These are phyloP conservation scores for Sciurus carolinensis DNA, from an alignment of 2,797 vertebrate species.

Conservation along the genomic window DNA sequence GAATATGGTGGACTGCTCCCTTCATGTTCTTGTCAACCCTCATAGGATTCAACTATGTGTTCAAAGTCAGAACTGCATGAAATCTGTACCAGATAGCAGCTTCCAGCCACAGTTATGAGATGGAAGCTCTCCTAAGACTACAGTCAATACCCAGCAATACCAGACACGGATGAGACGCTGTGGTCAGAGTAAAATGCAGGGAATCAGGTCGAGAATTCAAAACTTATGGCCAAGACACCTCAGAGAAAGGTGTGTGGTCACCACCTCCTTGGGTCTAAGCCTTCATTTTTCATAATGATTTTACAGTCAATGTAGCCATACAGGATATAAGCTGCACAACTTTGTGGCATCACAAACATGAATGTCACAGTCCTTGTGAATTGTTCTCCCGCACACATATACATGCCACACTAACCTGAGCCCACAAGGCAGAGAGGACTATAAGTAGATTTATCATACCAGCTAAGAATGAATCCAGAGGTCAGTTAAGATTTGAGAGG, in stretches of 20 bases:
- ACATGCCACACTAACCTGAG: background rate
- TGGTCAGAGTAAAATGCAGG: background rate
- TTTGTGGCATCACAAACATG: background rate
- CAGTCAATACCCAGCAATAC: background rate
- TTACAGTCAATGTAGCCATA: background rate
- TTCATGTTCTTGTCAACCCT: constrained; percentile 25
- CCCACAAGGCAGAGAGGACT: background rate
- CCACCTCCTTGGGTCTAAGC: background rate
- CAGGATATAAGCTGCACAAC: background rate
- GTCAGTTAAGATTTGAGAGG: background rate
- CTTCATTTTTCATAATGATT: constrained; percentile 4
- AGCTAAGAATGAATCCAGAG: background rate
- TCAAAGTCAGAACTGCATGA: background rate
- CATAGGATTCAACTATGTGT: background rate
- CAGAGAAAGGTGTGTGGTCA: background rate
- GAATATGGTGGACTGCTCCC: background rate
- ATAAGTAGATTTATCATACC: background rate
- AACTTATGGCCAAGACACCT: background rate
- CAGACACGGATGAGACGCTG: background rate
- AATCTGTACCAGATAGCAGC: background rate
- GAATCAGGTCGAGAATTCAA: background rate
- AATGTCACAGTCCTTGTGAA: background rate
- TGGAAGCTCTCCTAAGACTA: background rate
- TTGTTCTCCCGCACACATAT: background rate
- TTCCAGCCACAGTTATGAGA: background rate